Evolutionary conservation across 1,140 invertebrate species (phyloP).

Genomic region (Patella vulgata): DNA sequence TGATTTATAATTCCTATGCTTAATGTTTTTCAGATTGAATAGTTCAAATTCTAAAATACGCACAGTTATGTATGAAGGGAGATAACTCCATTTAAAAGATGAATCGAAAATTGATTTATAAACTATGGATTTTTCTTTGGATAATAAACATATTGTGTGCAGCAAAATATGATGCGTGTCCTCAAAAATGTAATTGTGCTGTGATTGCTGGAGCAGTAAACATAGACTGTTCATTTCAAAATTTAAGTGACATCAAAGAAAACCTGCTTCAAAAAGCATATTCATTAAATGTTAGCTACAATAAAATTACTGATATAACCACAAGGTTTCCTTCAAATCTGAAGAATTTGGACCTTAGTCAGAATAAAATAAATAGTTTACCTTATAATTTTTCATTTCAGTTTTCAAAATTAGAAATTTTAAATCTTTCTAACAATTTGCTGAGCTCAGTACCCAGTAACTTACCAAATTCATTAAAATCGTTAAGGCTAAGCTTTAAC

Average conservation of each 20-base stretch:
- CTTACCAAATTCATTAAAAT: not conserved
- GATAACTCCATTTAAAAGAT: no score
- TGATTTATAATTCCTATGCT: no score
- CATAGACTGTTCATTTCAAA: not conserved
- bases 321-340: conserved; percentile 6
- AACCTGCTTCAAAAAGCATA: not conserved
- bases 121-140: no score
- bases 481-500: conserved; percentile 11
- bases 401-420: not conserved
- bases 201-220: no score
- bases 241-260: not conserved
- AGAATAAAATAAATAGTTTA: conserved; percentile 9
- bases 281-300: conserved; percentile 21
- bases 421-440: conserved; percentile 16
- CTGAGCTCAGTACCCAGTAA: conserved; percentile 1
- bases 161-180: no score
- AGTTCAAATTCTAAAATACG: no score
- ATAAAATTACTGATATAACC: conserved; percentile 16
- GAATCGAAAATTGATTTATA: no score
- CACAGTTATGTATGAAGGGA: no score
- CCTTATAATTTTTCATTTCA: not conserved
- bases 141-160: no score
- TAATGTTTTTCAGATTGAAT: no score
- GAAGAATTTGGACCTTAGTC: conserved; percentile 8
- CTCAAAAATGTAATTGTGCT: no score